Percentiles rank a stretch among this genome's conserved stretches.
Evolutionary conservation across 2,113 vertebrate genomes (phyloP).

Genomic region (Psittacula cyanocephala): DNA sequence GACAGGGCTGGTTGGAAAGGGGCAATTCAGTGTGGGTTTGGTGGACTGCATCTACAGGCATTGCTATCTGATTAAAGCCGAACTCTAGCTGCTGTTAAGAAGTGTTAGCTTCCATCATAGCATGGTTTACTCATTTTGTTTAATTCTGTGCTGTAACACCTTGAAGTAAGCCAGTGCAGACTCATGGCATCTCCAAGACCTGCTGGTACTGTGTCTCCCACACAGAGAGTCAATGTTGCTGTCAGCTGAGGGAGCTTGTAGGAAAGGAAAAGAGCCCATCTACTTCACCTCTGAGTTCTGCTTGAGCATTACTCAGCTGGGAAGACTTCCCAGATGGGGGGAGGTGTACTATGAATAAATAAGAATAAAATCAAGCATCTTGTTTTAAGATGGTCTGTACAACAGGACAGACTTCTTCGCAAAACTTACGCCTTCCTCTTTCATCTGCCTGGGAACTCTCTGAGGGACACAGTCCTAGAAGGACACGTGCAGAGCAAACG

Average conservation of each 20-base stretch:
- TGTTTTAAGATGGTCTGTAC: not conserved
- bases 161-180: not conserved
- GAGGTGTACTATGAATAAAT: not conserved
- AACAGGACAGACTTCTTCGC: not conserved
- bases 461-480: not conserved
- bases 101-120: not conserved
- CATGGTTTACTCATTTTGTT: not conserved
- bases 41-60: not conserved
- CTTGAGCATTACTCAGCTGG: not conserved
- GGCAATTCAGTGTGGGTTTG: not conserved
- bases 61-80: not conserved
- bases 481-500: not conserved
- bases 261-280: not conserved
- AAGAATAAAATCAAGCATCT: not conserved
- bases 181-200: not conserved
- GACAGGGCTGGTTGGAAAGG: not conserved
- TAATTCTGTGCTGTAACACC: not conserved
- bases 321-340: not conserved
- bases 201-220: not conserved
- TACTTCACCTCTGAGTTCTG: not conserved
- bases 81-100: not conserved
- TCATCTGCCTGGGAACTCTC: not conserved
- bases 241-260: not conserved
- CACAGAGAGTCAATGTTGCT: fast-evolving
- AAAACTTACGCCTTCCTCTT: not conserved